Percentiles rank a stretch among this genome's conserved stretches.
These are phyloP conservation scores for Heteractis magnifica DNA, from an alignment of 92 coral and sea anemone genomes.

Conservation along the genomic window DNA sequence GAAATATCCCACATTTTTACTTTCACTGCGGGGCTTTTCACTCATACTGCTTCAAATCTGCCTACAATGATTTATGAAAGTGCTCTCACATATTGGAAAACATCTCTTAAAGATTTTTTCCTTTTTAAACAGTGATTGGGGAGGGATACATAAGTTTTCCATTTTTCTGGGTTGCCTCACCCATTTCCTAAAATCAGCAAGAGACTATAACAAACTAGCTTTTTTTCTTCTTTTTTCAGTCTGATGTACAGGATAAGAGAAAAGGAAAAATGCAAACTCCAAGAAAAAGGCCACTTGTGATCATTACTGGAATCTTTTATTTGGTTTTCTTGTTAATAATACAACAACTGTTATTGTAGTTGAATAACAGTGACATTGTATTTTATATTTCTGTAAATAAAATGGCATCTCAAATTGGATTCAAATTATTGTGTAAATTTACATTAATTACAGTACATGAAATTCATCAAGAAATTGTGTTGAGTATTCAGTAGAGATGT, in stretches of 20 bases:
- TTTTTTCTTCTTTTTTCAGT: constrained; percentile 31
- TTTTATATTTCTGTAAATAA: constrained; percentile 12
- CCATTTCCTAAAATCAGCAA: neutral
- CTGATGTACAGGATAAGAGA: constrained; percentile 69
- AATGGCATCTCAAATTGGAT: neutral
- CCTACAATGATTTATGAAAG: too few species aligned
- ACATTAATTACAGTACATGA: neutral
- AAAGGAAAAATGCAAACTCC: constrained; percentile 63
- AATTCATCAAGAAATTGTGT: too few species aligned
- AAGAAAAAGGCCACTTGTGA: constrained; percentile 46
- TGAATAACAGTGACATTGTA: neutral
- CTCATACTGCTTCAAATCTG: too few species aligned
- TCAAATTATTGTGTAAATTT: neutral
- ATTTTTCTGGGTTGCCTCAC: neutral
- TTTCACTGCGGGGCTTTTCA: too few species aligned
- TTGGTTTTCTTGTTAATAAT: neutral
- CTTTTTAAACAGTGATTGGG: too few species aligned
- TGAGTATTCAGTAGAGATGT: too few species aligned
- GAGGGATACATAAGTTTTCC: too few species aligned
- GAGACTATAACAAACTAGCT: neutral
- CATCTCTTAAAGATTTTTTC: too few species aligned
- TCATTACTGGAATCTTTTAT: neutral
- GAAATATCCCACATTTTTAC: too few species aligned
- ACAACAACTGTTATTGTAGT: neutral
- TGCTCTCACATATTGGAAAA: too few species aligned